Conservation (phyloP, 2,888 invertebrate genomes). For the Cyaniris semiargus region DNA sequence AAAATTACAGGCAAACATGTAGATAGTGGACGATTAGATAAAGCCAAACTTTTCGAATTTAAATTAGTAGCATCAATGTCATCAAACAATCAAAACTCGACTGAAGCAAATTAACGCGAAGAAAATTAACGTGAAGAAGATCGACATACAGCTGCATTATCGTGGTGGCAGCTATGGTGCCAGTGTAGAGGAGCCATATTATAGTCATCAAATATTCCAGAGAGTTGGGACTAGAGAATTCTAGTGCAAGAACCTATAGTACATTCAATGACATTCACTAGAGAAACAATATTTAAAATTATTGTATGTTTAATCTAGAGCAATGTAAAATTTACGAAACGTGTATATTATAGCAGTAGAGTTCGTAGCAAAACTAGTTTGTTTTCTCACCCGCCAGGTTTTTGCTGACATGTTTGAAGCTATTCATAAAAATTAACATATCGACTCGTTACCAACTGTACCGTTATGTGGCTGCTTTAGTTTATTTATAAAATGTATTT, state of each 20-base stretch:
- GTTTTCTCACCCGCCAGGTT: conserved; percentile 7
- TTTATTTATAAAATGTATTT: conserved; percentile 2
- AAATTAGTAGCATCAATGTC: too few species aligned
- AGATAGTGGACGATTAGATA: neutral
- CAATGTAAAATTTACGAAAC: neutral
- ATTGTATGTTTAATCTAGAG: neutral
- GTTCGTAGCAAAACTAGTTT: neutral
- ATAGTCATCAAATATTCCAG: neutral
- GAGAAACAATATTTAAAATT: neutral
- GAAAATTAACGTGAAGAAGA: too few species aligned
- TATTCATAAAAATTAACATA: conserved; percentile 19
- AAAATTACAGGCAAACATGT: neutral
- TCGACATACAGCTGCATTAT: too few species aligned
- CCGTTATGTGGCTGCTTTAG: neutral
- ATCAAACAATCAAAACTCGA: too few species aligned
- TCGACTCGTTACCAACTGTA: conserved; percentile 9
- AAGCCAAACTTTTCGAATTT: too few species aligned
- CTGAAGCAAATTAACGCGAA: neutral
- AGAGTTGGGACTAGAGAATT: neutral
- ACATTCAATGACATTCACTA: neutral
- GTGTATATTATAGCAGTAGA: neutral
- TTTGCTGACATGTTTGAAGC: conserved; percentile 14
- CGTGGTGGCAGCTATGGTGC: too few species aligned
- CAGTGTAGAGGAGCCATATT: too few species aligned
- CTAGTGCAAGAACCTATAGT: neutral